These are phyloP conservation scores for Drosophila bocqueti DNA, from an alignment of 1,140 invertebrate species.

Conservation along the genomic window DNA sequence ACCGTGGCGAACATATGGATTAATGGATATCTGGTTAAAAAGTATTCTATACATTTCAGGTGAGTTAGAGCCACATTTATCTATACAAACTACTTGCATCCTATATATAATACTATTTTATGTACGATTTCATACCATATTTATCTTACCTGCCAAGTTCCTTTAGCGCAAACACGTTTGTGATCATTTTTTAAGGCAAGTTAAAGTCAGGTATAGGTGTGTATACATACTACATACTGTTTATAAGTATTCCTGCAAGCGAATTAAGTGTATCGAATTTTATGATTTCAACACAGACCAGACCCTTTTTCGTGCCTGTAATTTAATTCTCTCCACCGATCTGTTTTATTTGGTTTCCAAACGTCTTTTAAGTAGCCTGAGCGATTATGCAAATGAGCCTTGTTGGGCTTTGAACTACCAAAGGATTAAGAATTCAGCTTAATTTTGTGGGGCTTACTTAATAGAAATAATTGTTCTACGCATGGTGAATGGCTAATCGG, in stretches of 20 bases:
- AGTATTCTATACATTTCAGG: not conserved
- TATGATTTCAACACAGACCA: slow-evolving; percentile 43
- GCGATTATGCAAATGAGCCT: slow-evolving; percentile 39
- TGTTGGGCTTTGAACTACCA: not conserved
- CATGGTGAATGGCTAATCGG: not conserved
- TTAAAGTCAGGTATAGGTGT: slow-evolving; percentile 12
- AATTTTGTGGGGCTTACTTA: not conserved
- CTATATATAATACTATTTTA: not conserved
- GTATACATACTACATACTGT: not conserved
- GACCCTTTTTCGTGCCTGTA: slow-evolving; percentile 39
- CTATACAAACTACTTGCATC: slow-evolving; percentile 7
- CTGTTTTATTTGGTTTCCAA: slow-evolving; percentile 22
- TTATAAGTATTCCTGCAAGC: slow-evolving; percentile 18
- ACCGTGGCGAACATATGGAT: slow-evolving; percentile 10
- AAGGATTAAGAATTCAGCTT: slow-evolving; percentile 18
- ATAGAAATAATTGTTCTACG: not conserved
- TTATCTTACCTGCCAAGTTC: not conserved
- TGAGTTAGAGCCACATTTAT: not conserved
- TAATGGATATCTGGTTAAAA: not conserved
- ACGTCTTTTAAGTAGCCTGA: not conserved
- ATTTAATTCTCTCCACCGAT: slow-evolving; percentile 32
- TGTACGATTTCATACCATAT: slow-evolving; percentile 7
- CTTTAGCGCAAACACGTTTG: slow-evolving; percentile 7
- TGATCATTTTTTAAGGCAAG: slow-evolving; percentile 1
- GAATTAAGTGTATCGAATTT: slow-evolving; percentile 50